Conservation (phyloP, 2,888 invertebrate species). For the Lepidocyrtinus sp. region DNA sequence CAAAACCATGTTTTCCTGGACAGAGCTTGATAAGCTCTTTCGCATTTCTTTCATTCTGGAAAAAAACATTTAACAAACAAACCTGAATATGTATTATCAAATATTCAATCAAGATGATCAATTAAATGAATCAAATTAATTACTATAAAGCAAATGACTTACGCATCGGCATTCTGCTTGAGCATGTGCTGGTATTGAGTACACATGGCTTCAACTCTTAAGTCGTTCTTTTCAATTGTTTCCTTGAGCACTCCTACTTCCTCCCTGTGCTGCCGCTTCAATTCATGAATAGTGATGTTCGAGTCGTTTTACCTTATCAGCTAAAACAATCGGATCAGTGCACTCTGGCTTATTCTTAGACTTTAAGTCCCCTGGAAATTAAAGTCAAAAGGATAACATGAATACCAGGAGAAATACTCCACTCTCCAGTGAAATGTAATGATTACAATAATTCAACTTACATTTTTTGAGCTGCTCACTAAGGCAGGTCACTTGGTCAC, state of each 20-base stretch:
- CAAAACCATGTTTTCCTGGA: conserved; percentile 30
- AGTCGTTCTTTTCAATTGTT: conserved; percentile 20
- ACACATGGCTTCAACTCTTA: conserved; percentile 37
- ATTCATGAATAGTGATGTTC: conserved; percentile 47
- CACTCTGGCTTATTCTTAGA: neutral
- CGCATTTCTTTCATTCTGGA: conserved; percentile 14
- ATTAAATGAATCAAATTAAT: neutral
- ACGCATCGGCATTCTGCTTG: conserved; percentile 34
- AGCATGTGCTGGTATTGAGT: conserved; percentile 30
- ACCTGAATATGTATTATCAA: neutral
- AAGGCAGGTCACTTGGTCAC: conserved; percentile 56
- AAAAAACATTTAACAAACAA: neutral
- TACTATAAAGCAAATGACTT: neutral
- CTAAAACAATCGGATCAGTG: conserved; percentile 56
- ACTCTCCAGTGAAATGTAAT: neutral
- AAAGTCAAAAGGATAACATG: neutral
- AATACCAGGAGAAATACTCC: neutral
- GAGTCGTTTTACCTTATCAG: conserved; percentile 46
- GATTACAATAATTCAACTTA: conserved; percentile 38
- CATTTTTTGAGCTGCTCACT: conserved; percentile 52
- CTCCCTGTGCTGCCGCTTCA: conserved; percentile 36
- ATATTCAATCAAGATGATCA: neutral
- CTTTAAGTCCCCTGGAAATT: neutral
- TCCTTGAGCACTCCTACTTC: conserved; percentile 41
- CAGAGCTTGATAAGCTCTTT: neutral